Evolutionary conservation across 2,888 invertebrate species (phyloP).

Genomic region (Andricus curvator): DNA sequence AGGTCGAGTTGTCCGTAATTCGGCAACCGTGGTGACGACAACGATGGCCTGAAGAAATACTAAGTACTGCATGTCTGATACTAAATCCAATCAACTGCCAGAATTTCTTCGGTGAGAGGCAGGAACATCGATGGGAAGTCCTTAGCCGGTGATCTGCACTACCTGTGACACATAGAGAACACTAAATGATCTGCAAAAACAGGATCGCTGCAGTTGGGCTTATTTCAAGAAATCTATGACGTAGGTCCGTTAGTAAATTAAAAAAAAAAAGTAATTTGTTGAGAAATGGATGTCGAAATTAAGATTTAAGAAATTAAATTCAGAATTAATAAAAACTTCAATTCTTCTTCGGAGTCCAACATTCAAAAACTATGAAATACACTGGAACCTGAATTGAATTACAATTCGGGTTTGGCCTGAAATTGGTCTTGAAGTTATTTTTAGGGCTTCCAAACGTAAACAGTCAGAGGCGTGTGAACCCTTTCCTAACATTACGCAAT

Average conservation of each 20-base stretch:
- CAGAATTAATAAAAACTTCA: no score
- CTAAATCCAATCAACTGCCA: slow-evolving; percentile 50
- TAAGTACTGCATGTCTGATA: slow-evolving; percentile 50
- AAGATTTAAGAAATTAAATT: no score
- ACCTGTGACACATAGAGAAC: not conserved
- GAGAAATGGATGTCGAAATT: not conserved
- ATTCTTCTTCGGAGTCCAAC: no score
- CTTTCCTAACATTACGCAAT: no score
- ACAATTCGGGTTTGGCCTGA: no score
- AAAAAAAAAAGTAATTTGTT: not conserved
- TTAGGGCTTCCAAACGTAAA: no score
- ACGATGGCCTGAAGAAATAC: slow-evolving; percentile 64
- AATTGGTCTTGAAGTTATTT: no score
- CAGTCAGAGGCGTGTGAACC: no score
- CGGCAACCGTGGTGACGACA: slow-evolving; percentile 56
- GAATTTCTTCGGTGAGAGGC: slow-evolving; percentile 50
- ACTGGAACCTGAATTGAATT: no score
- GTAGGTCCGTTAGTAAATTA: not conserved
- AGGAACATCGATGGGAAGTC: slow-evolving; percentile 3
- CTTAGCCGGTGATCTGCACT: not conserved
- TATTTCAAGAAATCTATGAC: not conserved
- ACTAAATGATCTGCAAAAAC: not conserved
- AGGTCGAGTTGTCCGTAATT: slow-evolving; percentile 51
- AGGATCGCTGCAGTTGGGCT: not conserved
- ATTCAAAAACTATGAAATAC: no score